Evolutionary conservation across 2,888 invertebrate species (phyloP).

Genomic region (Steinernema carpocapsae): DNA sequence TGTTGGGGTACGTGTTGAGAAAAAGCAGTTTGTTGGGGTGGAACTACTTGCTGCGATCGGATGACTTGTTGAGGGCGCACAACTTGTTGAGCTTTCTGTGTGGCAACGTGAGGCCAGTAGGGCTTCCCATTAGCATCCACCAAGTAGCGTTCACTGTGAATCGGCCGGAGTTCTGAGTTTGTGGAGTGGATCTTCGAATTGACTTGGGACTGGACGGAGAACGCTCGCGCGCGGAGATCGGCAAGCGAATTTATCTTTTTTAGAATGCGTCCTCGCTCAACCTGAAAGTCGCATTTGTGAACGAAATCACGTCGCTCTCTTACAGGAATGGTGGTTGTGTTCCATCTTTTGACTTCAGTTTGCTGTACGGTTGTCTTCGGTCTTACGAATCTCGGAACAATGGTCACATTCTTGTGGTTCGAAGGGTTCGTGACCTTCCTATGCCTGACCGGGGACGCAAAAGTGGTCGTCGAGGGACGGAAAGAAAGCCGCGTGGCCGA

Average conservation of each 20-base stretch:
- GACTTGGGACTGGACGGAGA: conserved; percentile 4
- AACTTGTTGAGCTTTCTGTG: no score
- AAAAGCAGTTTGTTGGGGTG: neutral
- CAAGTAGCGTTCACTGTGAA: no score
- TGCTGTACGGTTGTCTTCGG: no score
- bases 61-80: no score
- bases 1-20: neutral
- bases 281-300: neutral
- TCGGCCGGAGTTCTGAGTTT: neutral
- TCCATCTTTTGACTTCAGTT: neutral
- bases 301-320: neutral
- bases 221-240: conserved; percentile 14
- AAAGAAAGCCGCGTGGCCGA: neutral
- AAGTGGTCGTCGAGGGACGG: neutral
- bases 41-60: no score
- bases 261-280: neutral
- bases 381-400: neutral
- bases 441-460: neutral
- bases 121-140: neutral
- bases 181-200: conserved; percentile 1
- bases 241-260: neutral
- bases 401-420: conserved; percentile 14
- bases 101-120: no score
- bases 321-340: conserved; percentile 6
- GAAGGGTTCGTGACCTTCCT: neutral